Evolutionary conservation across 2,797 vertebrate genomes (phyloP), one percentile per base, ranked within the genome.

Genomic region (Manis pentadactyla): DNA sequence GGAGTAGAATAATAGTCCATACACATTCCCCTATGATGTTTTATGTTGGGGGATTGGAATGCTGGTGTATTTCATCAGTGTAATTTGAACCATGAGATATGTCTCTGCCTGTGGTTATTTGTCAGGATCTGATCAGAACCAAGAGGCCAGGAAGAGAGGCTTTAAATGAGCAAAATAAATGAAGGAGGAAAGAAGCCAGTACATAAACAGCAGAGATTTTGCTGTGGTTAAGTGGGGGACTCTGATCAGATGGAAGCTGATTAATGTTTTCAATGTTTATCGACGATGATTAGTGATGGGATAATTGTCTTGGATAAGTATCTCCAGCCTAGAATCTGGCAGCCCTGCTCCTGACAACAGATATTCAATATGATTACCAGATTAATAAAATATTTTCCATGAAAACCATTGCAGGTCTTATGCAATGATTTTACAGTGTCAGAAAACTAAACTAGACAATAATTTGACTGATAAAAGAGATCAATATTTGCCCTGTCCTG

Each of bases 161-260:
- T 97, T 96, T 92, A 98, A 97, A 92, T 97, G 97, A 97, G 93
- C 96, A 97, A 96, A 94, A 89, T 27, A 84, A 95, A 97, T 25
- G 91, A 71, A 91, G 75, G 86, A 97, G 95, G 93, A 94, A 97
- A 82, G 74, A 93, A 97, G 95, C 86, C 86, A 95, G 88, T 73
- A 75, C 42, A 79, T 93, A 93, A 97, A 97, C 96, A 97, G 85
- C 93, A 93, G 96, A 95, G 95, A 90, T 93, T 93, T 92, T 90
- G 42, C 90, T 96, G 88, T 46, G 79, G 71, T 91, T 97, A 81
- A 94, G 64, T 39, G 78, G 89, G 71, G 68, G 66, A 94, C 87
- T 97, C 63, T 89, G 96, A 97, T 98, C 96, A 97, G 97, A 97
- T 97, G 97, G 97, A 93, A 93, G 96, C 95, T 97, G 96, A 97